Evolutionary conservation across 1,140 invertebrate genomes (phyloP), one percentile per base, ranked within the genome.

Genomic region (Drosophila kepulauana): DNA sequence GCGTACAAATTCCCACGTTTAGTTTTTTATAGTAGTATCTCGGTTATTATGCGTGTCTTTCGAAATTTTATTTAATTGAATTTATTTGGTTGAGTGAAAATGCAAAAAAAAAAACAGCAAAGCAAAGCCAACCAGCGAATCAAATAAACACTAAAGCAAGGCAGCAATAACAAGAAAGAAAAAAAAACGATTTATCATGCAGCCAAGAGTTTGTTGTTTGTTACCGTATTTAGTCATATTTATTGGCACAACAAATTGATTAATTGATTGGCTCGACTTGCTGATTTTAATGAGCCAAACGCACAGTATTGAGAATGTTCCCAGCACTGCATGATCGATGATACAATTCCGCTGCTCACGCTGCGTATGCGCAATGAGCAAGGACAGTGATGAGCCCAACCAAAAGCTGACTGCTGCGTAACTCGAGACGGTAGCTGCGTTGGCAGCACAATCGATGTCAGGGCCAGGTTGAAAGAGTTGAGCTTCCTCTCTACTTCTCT

Each of bases 211-310:
- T 43, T 11, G n/a, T 11, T 6, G 38, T 13, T 74, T 72, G 57
- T 76, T 89, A 81, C 77, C 84, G 75, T 84, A 84, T 87, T 84
- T 86, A 79, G 79, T 73, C 72, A 65, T 79, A 87, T 82, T 82
- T 88, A 89, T 89, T 85, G 78, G 85, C 78, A 85, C 84, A 81
- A 88, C 85, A 85, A 85, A 88, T 88, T 88, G 85, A 88, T 88
- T 88, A 89, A 88, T 88, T 88, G 81, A 68, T 70, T 33, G 45
- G 45, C 28, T 51, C 67, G 33, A 30, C 25, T 41, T 20, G 33
- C 7, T 15, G 45, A 38, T 66, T 69, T 72, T 65, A 72, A 65
- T 76, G 71, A 81, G 49, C 59, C 74, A 33, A 20, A 4, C 20
- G 45, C 63, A 10, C 16, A 59, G n/a, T 67, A 78, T 63, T 82